Evolutionary conservation across 2,888 invertebrate genomes (phyloP), one percentile per base, ranked within the genome.

Genomic region (Agelastica alni): DNA sequence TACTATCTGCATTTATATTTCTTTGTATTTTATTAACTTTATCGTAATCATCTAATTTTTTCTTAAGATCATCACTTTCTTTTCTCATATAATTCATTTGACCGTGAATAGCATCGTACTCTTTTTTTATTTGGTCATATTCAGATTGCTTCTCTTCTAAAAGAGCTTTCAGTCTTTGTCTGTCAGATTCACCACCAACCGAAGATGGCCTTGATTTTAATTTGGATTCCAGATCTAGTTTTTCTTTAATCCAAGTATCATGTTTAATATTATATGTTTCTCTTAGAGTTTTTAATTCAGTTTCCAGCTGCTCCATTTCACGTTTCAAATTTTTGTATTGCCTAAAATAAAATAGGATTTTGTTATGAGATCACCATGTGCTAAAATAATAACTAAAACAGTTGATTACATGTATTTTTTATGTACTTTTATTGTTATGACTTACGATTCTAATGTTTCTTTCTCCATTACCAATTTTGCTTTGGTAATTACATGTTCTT

Each of bases 31-130:
- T 92, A 34, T 87, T 86, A 2, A 93, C 88, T 73, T 87, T 88
- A 70, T 90, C 89, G 73, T 88, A 93, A 75, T 93, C 93, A 70
- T 90, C 92, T 22, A 93, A 74, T 72, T 92, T 92, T 64, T 86
- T 82, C 61, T 83, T 84, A 2, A 90, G 77, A 70, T 92, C 93
- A 63, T 94, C 94, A 70, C 89, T 85, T 84, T 87, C 86, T 76
- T 82, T 85, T 60, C 84, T 82, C 67, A 89, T 76, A 59, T 87
- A 88, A 53, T 88, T 85, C 58, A 88, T 81, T 71, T 91, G 86
- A 66, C 91, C 89, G 58, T 83, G 79, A 61, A 86, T 80, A 62
- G 84, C 82, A 57, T 84, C 83, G 60, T 84, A 83, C 70, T 90
- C 87, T 42, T 85, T 85, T 39, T 83, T 84, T 39, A 88, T 77